Conservation (phyloP, 2,113 vertebrate genomes). For the pig (Sus scrofa) region DNA sequence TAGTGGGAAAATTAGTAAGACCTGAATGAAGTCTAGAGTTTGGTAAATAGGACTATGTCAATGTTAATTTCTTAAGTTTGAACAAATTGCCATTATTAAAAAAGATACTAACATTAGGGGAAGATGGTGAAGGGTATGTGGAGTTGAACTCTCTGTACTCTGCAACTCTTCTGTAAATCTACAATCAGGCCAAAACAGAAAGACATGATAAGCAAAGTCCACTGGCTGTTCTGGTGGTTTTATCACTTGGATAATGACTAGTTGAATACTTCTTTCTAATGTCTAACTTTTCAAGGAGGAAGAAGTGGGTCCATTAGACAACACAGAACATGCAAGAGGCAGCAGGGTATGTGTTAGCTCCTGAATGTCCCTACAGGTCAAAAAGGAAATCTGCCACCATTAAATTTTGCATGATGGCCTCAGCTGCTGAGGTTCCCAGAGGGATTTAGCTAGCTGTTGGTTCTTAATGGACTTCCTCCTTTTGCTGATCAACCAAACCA, state of each 20-base stretch:
- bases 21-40: background rate
- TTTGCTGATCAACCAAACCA: background rate
- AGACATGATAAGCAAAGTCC: background rate
- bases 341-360: background rate
- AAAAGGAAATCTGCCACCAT: background rate
- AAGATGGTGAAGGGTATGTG: background rate
- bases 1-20: background rate
- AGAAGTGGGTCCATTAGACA: background rate
- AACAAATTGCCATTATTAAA: background rate
- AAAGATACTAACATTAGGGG: background rate
- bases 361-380: background rate
- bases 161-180: background rate
- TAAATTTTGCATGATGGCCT: background rate
- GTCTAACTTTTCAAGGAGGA: constrained; percentile 13
- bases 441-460: background rate
- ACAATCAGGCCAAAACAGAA: constrained; percentile 25
- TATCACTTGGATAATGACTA: background rate
- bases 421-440: background rate
- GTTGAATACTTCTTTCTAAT: background rate
- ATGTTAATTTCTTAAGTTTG: constrained; percentile 4
- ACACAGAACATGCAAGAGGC: background rate
- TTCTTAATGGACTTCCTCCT: background rate
- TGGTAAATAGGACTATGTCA: background rate
- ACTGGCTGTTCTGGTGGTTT: background rate
- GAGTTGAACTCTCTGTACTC: background rate